phyloP scores from a whole-genome alignment of 2,888 invertebrate species.

The Andrena bucephala region DNA sequence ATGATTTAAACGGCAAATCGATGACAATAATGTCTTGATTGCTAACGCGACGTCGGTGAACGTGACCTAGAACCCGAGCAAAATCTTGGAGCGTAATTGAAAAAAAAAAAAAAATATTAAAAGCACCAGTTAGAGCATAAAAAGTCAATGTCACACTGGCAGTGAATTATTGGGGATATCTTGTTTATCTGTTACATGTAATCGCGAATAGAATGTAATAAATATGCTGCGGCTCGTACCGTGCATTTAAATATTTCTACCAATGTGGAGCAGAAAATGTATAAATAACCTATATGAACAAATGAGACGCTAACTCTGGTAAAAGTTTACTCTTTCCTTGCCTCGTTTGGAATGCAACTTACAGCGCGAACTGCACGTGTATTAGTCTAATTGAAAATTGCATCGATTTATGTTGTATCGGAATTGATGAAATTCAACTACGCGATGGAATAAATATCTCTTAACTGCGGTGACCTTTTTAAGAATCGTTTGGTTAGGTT shows the following conservation, averaged over 20 bases:
- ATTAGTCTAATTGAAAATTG: background rate
- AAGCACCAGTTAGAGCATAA: conserved; percentile 34
- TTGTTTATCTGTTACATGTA: conserved; percentile 35
- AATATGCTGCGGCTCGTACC: conserved; percentile 18
- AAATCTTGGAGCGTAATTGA: conserved; percentile 18
- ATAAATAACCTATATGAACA: conserved; percentile 46
- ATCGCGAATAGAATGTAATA: conserved; percentile 24
- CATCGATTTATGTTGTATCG: background rate
- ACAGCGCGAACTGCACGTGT: background rate
- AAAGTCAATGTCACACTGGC: conserved; percentile 69
- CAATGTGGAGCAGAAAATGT: conserved; percentile 16
- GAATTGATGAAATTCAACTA: background rate
- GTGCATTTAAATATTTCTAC: conserved; percentile 25
- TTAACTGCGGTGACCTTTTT: background rate
- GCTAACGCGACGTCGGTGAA: background rate
- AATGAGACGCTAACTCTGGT: conserved; percentile 12
- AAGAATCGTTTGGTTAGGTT: background rate
- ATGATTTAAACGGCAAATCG: conserved; percentile 38
- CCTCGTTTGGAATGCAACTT: background rate
- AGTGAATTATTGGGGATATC: conserved; percentile 51
- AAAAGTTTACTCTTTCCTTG: conserved; percentile 20
- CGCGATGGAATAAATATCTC: background rate
- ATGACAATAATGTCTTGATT: conserved; percentile 1
- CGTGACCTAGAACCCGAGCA: conserved; percentile 1
- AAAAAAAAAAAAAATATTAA: conserved; percentile 31